A percentile compares a stretch with the other conserved stretches of the same genome.
These are phyloP conservation scores for Ormyrus labotus DNA, from an alignment of 2,888 invertebrate genomes.

Conservation along the genomic window DNA sequence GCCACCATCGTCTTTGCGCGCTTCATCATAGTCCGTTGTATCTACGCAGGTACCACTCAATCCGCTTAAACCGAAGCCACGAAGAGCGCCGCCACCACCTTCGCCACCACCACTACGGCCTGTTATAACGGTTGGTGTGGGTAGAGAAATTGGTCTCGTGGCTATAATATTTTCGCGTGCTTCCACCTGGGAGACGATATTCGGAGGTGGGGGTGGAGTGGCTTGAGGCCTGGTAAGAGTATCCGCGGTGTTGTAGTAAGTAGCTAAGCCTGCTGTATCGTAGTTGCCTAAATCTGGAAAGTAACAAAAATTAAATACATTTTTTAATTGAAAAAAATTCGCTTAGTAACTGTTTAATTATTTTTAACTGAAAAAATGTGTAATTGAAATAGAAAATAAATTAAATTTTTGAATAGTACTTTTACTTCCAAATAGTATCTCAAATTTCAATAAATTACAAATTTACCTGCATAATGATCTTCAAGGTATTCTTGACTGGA, in stretches of 20 bases:
- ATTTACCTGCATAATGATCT: conserved; percentile 73
- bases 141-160: conserved; percentile 66
- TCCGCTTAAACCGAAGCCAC: conserved; percentile 59
- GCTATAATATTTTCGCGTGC: conserved; percentile 65
- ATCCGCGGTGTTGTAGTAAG: conserved; percentile 73
- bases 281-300: conserved; percentile 76
- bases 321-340: neutral
- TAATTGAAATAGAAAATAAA: no score
- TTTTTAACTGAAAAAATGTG: no score
- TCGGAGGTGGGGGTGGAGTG: conserved; percentile 66
- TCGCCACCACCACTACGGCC: conserved; percentile 32
- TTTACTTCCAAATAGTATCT: no score
- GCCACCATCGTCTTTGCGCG: conserved; percentile 71
- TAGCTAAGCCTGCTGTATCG: conserved; percentile 73
- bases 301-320: conserved; percentile 27
- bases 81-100: conserved; percentile 4
- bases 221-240: conserved; percentile 71
- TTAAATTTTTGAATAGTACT: no score
- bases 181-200: conserved; percentile 66
- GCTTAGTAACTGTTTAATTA: neutral
- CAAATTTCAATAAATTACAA: neutral
- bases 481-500: conserved; percentile 79
- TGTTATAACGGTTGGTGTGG: conserved; percentile 60
- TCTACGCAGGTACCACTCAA: conserved; percentile 63
- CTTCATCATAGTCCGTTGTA: conserved; percentile 72